A percentile compares a stretch with the other conserved stretches of the same genome.
These are phyloP conservation scores for Fissipunctia ypsillon DNA, from an alignment of 2,888 invertebrate genomes.

Conservation along the genomic window DNA sequence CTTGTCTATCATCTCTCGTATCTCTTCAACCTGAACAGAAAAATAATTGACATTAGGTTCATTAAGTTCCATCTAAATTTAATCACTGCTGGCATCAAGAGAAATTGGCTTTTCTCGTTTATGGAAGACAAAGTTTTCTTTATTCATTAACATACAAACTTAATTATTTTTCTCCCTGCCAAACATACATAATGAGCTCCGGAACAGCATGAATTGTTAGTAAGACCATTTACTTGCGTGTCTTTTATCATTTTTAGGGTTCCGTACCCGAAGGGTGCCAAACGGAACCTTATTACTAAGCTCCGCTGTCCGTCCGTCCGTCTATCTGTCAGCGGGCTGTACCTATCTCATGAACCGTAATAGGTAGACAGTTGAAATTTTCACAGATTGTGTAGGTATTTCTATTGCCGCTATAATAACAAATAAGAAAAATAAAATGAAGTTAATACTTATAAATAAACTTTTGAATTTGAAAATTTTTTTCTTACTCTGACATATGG, in stretches of 20 bases:
- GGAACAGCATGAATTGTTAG: conserved; percentile 12
- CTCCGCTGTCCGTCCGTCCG: no score
- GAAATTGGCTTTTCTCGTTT: conserved; percentile 3
- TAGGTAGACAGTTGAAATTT: no score
- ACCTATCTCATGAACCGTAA: no score
- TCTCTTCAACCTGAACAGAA: conserved; percentile 97
- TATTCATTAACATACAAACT: conserved; percentile 28
- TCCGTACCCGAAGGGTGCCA: no score
- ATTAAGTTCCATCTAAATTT: not conserved
- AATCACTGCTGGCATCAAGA: conserved; percentile 10
- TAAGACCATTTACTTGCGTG: conserved; percentile 4
- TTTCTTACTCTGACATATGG: no score
- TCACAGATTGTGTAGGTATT: no score
- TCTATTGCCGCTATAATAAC: no score
- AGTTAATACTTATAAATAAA: no score
- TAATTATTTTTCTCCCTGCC: conserved; percentile 26
- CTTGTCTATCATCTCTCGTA: conserved; percentile 99
- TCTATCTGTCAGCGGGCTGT: no score
- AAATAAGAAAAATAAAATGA: no score
- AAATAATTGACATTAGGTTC: conserved; percentile 21
- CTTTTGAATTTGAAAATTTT: no score
- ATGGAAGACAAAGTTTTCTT: conserved; percentile 11
- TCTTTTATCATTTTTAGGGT: conserved; percentile 16
- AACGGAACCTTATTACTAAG: no score
- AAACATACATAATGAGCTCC: conserved; percentile 21